A percentile compares a stretch with the other conserved stretches of the same genome.
phyloP scores from a whole-genome alignment of 1,140 invertebrate genomes.

The Aphelinus atriplicis region DNA sequence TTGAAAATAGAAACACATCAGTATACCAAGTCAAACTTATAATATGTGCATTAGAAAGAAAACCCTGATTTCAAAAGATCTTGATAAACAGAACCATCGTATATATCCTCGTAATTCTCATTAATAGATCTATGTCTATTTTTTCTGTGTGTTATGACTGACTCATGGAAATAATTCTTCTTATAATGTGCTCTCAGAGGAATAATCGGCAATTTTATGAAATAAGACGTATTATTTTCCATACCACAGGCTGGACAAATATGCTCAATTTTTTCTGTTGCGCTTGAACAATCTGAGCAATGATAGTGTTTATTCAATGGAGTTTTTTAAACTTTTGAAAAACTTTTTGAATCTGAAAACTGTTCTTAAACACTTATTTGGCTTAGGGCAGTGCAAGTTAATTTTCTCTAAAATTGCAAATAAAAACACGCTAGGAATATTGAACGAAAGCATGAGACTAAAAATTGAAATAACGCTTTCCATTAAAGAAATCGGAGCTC shows the following conservation, averaged over 20 bases:
- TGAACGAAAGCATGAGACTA: not conserved
- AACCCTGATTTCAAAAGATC: not conserved
- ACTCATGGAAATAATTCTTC: too few species aligned
- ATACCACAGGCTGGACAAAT: too few species aligned
- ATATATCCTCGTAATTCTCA: not conserved
- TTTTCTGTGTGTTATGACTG: too few species aligned
- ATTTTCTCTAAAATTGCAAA: not conserved
- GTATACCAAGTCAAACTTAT: not conserved
- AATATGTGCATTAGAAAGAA: not conserved
- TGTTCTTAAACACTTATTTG: not conserved
- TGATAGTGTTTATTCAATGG: not conserved
- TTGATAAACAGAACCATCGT: constrained; percentile 4
- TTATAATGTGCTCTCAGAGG: not conserved
- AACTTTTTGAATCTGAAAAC: constrained; percentile 10
- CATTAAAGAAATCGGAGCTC: not conserved
- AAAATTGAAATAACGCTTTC: constrained; percentile 13
- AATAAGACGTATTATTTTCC: not conserved
- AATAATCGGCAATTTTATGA: not conserved
- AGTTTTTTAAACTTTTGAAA: not conserved
- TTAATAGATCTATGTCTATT: not conserved
- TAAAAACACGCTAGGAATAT: not conserved
- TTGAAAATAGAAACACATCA: not conserved
- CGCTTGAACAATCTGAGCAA: not conserved
- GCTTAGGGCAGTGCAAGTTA: not conserved
- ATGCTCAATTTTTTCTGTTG: not conserved